Evolutionary conservation across 2,113 vertebrate genomes (phyloP).

Genomic region (Dunckerocampus dactyliophorus): DNA sequence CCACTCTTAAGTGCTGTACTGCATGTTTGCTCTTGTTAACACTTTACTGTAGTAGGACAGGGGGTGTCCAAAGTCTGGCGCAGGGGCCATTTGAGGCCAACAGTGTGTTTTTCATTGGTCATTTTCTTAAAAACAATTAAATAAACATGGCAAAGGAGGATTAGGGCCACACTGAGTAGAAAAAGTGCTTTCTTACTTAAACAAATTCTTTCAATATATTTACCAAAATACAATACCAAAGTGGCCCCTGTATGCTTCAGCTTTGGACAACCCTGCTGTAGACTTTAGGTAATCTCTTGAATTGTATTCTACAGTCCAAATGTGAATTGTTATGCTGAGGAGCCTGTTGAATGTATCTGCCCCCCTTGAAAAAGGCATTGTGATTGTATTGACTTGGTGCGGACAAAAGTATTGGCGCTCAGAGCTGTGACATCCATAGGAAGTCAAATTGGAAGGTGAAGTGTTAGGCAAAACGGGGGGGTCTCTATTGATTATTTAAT

Average conservation of each 20-base stretch:
- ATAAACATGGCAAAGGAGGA: too few relatives aligned
- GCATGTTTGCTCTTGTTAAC: slow-evolving; percentile 51
- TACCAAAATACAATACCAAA: too few relatives aligned
- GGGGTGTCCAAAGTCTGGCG: too few relatives aligned
- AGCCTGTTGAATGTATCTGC: slow-evolving; percentile 58
- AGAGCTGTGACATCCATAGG: neutral
- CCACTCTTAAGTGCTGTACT: slow-evolving; percentile 45
- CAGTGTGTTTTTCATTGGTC: too few relatives aligned
- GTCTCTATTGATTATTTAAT: too few relatives aligned
- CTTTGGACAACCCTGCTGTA: too few relatives aligned
- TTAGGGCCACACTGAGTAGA: too few relatives aligned
- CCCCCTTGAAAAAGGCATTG: slow-evolving; percentile 25
- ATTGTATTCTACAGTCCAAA: slow-evolving; percentile 34
- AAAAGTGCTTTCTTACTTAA: too few relatives aligned
- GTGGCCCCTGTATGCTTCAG: too few relatives aligned
- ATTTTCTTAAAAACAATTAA: too few relatives aligned
- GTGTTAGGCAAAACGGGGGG: neutral
- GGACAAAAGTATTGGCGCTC: neutral
- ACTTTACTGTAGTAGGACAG: slow-evolving; percentile 37
- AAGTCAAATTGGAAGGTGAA: neutral
- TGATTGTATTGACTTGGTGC: slow-evolving; percentile 17
- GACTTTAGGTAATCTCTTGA: slow-evolving; percentile 17
- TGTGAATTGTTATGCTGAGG: slow-evolving; percentile 40
- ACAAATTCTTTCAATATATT: too few relatives aligned
- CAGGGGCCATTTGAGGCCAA: too few relatives aligned